Evolutionary conservation across 2,113 vertebrate genomes (phyloP).

Genomic region (Podilymbus podiceps): DNA sequence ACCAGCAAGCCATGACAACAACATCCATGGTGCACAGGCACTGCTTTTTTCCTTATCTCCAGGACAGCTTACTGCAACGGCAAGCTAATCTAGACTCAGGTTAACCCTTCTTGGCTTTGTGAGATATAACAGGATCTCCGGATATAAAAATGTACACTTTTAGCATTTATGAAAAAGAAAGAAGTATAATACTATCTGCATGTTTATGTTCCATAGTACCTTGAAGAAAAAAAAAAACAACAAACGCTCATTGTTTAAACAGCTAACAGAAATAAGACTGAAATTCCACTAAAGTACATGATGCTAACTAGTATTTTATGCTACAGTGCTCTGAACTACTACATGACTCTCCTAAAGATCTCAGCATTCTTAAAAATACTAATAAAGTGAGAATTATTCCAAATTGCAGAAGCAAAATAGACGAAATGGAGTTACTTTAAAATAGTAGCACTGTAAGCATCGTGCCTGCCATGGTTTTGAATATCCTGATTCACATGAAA

Average conservation of each 20-base stretch:
- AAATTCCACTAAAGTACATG: not conserved
- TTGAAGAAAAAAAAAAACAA: not conserved
- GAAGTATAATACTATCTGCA: not conserved
- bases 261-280: not conserved
- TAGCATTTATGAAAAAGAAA: not conserved
- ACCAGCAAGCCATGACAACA: not conserved
- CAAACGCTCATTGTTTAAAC: not conserved
- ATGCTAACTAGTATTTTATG: not conserved
- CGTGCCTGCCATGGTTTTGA: not conserved
- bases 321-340: not conserved
- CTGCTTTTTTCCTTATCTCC: not conserved
- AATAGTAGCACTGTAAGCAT: not conserved
- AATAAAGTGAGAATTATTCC: not conserved
- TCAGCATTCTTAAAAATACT: not conserved
- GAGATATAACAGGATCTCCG: not conserved
- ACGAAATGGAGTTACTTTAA: not conserved
- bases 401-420: not conserved
- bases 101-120: not conserved
- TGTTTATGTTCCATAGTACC: not conserved
- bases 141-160: not conserved
- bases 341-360: not conserved
- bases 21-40: not conserved
- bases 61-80: not conserved
- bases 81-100: not conserved
- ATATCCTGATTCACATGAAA: not conserved